These are phyloP conservation scores for Dryocosmus kuriphilus DNA, from an alignment of 2,888 invertebrate species.

Conservation along the genomic window DNA sequence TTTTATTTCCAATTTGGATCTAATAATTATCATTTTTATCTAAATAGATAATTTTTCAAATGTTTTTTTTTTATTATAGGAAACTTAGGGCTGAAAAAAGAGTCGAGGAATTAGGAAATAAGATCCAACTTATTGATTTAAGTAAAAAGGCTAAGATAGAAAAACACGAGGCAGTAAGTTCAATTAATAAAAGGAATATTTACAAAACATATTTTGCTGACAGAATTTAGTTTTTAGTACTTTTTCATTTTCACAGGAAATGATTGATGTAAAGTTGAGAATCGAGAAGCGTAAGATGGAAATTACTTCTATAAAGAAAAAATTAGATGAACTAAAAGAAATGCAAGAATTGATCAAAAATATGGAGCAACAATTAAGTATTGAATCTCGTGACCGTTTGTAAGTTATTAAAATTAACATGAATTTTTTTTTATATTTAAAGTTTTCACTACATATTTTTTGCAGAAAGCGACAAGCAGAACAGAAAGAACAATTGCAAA, in stretches of 20 bases:
- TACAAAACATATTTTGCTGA: neutral
- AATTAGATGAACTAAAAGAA: neutral
- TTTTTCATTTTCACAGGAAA: neutral
- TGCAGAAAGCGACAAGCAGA: constrained; percentile 8
- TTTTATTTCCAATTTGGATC: neutral
- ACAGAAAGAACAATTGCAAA: neutral
- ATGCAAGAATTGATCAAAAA: neutral
- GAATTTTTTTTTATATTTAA: neutral
- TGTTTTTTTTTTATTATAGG: neutral
- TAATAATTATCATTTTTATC: neutral
- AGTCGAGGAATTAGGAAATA: neutral
- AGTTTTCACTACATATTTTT: neutral
- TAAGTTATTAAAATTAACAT: neutral
- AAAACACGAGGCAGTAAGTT: neutral
- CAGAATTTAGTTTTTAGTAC: neutral
- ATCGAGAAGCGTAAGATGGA: constrained; percentile 3
- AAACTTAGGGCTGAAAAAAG: neutral
- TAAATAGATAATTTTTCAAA: neutral
- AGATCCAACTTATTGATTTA: neutral
- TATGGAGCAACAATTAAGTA: neutral
- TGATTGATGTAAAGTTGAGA: neutral
- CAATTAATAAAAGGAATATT: neutral
- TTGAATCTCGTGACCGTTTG: neutral
- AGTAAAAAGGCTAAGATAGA: neutral
- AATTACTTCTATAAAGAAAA: neutral